A percentile compares a stretch with the other conserved stretches of the same genome.
phyloP scores from a whole-genome alignment of 2,888 invertebrate species.

The Agrenia bidenticulata region DNA sequence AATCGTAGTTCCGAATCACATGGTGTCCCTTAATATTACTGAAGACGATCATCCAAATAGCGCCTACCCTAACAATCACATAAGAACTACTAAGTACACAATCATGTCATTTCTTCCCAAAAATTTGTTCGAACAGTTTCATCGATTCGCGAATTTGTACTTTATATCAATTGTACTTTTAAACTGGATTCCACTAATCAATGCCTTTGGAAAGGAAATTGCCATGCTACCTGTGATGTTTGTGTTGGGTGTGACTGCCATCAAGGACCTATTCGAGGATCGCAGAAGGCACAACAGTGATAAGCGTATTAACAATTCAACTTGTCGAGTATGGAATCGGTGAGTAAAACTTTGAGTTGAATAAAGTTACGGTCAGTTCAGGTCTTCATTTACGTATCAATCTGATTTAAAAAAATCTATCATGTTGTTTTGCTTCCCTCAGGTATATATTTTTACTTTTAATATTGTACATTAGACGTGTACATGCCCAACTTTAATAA shows the following conservation, averaged over 20 bases:
- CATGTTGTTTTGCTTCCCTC: background rate
- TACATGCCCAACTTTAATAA: background rate
- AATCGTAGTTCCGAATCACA: conserved; percentile 77
- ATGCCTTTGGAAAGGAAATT: conserved; percentile 93
- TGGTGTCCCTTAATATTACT: conserved; percentile 73
- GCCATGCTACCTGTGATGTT: conserved; percentile 93
- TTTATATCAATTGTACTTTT: conserved; percentile 94
- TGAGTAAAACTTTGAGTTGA: no score
- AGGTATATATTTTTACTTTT: background rate
- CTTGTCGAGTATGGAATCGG: conserved; percentile 89
- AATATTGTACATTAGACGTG: background rate
- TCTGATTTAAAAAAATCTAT: conserved; percentile 9
- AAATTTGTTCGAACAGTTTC: conserved; percentile 95
- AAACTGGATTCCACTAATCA: conserved; percentile 92
- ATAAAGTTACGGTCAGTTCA: conserved; percentile 29
- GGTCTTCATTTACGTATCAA: background rate
- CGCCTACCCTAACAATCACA: conserved; percentile 75
- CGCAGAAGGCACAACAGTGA: conserved; percentile 84
- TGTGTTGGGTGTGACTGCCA: conserved; percentile 89
- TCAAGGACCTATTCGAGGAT: conserved; percentile 94
- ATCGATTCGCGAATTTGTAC: conserved; percentile 95
- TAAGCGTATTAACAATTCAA: conserved; percentile 88
- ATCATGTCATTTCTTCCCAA: conserved; percentile 90
- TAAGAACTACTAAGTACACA: conserved; percentile 94
- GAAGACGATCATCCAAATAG: conserved; percentile 81